Percentiles rank a stretch among this genome's conserved stretches.
Evolutionary conservation across 1,140 invertebrate genomes (phyloP).

Genomic region (Nebria ingens): DNA sequence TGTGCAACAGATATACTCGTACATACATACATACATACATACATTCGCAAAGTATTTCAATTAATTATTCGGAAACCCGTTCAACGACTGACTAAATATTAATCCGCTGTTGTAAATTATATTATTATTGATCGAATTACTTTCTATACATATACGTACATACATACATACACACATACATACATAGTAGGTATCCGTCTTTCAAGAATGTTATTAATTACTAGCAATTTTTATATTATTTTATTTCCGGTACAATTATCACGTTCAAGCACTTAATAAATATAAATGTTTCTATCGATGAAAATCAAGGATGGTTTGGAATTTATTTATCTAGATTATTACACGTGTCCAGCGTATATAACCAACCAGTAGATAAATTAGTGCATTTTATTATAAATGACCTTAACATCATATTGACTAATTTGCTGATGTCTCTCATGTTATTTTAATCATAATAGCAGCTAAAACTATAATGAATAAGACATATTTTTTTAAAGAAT

Average conservation of each 20-base stretch:
- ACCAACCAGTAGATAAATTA: background rate
- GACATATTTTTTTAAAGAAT: too few species aligned
- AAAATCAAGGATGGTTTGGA: too few species aligned
- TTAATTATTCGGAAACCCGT: too few species aligned
- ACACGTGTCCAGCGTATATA: background rate
- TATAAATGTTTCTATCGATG: background rate
- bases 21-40: slow-evolving; percentile 1
- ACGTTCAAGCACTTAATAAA: background rate
- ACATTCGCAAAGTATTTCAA: background rate
- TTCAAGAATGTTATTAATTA: background rate
- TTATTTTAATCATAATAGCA: too few species aligned
- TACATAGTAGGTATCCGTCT: background rate
- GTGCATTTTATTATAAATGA: background rate
- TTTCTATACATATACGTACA: background rate
- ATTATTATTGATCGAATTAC: too few species aligned
- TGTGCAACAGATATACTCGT: background rate
- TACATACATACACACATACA: slow-evolving; percentile 5
- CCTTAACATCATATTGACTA: too few species aligned
- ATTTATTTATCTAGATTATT: background rate
- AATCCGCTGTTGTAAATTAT: too few species aligned
- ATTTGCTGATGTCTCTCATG: too few species aligned
- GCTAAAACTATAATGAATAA: too few species aligned
- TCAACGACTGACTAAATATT: too few species aligned
- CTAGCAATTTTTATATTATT: background rate
- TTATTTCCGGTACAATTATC: too few species aligned